Base-by-base conservation (phyloP, 2,888 invertebrate species). In the Oscheius sp. region DNA sequence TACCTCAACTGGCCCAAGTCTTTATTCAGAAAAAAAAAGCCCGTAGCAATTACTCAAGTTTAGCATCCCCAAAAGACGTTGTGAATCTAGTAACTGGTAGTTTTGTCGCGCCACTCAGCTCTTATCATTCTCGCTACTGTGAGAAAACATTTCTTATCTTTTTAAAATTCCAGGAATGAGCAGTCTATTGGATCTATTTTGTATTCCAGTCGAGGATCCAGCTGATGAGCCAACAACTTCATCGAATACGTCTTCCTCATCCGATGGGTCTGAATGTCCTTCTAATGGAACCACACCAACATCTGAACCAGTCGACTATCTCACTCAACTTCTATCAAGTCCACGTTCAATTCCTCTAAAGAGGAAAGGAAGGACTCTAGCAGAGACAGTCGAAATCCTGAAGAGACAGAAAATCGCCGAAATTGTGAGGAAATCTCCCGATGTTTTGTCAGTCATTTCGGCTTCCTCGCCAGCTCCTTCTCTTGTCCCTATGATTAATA, bases 311-410 rank as follows among this genome's bases (percentile, higher is more conserved):
- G 31, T 50, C n/a, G 64, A 64, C 15, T 48, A n/a, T 29, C 48
- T 65, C n/a, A 17, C 39, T n/a, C 65, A 65, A 31, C 45, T 65
- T 8, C 17, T 65, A 10, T 12, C 33, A 8, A 65, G 53, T 17
- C 34, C 34, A n/a, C 52, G 34, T 10, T 3, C 20, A 33, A 10
- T 50, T 25, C 58, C 58, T 2, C 5, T 17, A n/a, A 57, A 46
- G 15, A 12, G 58, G 29, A 57, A 57, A 45, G 27, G 46, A 2
- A 27, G 67, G 27, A 50, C 31, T 27, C 34, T 67, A 4, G 58
- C 46, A 23, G 67, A 67, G 31, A 67, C 67, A 17, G 48, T 67
- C 2, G 58, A 67, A 15, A 58, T 67, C 15, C 46, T 67, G 23
- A 67, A 67, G 58, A 31, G 23, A 20, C 27, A 58, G 31, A 57